phyloP scores from a whole-genome alignment of 2,888 invertebrate genomes.

The Polietes domitor region DNA sequence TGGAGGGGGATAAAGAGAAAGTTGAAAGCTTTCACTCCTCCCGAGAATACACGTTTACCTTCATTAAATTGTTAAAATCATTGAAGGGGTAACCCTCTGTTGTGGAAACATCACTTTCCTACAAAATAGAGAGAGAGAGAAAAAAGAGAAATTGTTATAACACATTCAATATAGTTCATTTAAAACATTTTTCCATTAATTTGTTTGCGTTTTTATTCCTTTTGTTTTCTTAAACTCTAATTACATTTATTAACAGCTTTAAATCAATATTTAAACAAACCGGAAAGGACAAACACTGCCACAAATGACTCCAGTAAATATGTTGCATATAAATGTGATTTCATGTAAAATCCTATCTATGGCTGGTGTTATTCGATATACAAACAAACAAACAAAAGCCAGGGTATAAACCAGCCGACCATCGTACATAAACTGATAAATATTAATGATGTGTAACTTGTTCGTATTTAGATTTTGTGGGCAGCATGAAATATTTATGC shows the following conservation, averaged over 20 bases:
- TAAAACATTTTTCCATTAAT: not conserved
- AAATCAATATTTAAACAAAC: constrained; percentile 27
- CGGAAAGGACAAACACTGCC: no score
- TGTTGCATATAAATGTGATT: not conserved
- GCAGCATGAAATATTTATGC: not conserved
- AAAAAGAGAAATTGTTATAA: constrained; percentile 4
- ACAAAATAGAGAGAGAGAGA: constrained; percentile 43
- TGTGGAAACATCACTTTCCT: constrained; percentile 85
- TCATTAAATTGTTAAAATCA: constrained; percentile 85
- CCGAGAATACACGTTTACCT: constrained; percentile 79
- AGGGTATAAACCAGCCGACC: not conserved
- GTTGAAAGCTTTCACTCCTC: not conserved
- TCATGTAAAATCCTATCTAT: not conserved
- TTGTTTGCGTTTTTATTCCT: not conserved
- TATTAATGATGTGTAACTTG: constrained; percentile 17
- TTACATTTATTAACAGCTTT: constrained; percentile 22
- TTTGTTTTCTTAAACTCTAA: not conserved
- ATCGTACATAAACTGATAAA: constrained; percentile 14
- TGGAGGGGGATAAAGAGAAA: not conserved
- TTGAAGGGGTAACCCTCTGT: constrained; percentile 84
- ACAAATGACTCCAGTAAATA: not conserved
- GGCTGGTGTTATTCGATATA: not conserved
- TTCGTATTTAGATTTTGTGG: constrained; percentile 20
- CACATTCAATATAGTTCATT: not conserved
- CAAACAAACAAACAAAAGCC: not conserved